phyloP scores from a whole-genome alignment of 2,113 vertebrate genomes.

The Dendrocopos noguchii region DNA sequence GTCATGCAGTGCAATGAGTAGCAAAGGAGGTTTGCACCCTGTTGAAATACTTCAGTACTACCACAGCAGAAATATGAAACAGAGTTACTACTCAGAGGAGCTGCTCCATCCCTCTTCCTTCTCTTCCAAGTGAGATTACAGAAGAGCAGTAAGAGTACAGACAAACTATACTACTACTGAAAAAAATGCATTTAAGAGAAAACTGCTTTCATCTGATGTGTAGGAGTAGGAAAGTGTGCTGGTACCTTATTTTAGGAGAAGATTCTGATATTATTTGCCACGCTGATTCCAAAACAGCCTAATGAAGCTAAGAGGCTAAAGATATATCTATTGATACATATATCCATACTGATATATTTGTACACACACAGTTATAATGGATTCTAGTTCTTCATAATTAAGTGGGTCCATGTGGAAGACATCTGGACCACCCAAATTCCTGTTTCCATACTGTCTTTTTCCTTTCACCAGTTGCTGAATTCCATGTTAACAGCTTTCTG shows the following conservation, averaged over 20 bases:
- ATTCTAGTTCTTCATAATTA: background rate
- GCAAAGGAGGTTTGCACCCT: background rate
- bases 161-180: background rate
- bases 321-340: background rate
- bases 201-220: background rate
- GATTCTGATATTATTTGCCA: background rate
- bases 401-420: background rate
- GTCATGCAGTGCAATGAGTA: background rate
- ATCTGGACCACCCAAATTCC: constrained; percentile 30
- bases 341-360: background rate
- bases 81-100: background rate
- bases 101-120: background rate
- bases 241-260: background rate
- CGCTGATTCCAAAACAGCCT: background rate
- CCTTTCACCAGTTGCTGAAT: background rate
- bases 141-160: background rate
- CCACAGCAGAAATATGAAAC: background rate
- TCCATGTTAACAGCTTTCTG: background rate
- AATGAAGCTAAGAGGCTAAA: background rate
- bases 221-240: background rate
- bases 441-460: background rate
- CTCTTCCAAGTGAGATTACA: background rate
- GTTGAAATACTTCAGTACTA: background rate
- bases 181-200: background rate
- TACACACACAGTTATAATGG: background rate